Base-by-base conservation (phyloP, 2,113 vertebrate species). In the Scophthalmus maximus region DNA sequence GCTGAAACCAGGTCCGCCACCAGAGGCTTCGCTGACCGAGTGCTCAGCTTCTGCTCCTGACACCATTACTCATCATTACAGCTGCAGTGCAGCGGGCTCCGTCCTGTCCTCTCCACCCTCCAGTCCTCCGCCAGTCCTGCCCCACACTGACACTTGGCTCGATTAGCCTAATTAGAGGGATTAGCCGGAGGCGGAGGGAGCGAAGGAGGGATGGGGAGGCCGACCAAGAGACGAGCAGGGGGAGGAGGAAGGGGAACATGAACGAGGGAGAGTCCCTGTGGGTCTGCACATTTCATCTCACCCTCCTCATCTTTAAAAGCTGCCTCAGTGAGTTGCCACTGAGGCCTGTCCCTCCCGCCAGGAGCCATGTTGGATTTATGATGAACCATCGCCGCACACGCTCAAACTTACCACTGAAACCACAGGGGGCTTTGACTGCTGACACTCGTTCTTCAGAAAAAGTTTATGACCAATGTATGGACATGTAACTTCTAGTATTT, bases 161-260 rank as follows among this genome's bases (percentile, higher is more conserved):
- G 75, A 91, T 90, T 87, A 85, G 82, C 70, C 78, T 81, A 88
- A 90, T 89, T 83, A 84, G 69, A 75, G 30, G 81, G 87, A 83
- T 84, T 83, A 81, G 79, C 80, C 64, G 25, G 68, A 58, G 86
- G 80, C 69, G 60, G 60, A 8, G 52, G 22, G 25, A 56, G 64
- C 14, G 57, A 58, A 50, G 56, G 69, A 75, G 30, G 81, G 86
- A 83, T 84, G 32, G 59, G 56, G 49, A 73, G 50, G 40, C 68
- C 5, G 25, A 55, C 61, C 56, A 58, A 34, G 76, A 62, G 47
- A 65, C 34, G 76, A 72, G 62, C 22, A 9, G 46, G 18, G 30
- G 53, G 57, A 59, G 44, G 18, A 63, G 34, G 60, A 29, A 34
- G 25, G 25, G 50, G 56, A n/a, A 53, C 69, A 81, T 56, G 79